These are phyloP conservation scores for Nannoperca australis DNA, from an alignment of 2,797 vertebrate species.

Conservation along the genomic window DNA sequence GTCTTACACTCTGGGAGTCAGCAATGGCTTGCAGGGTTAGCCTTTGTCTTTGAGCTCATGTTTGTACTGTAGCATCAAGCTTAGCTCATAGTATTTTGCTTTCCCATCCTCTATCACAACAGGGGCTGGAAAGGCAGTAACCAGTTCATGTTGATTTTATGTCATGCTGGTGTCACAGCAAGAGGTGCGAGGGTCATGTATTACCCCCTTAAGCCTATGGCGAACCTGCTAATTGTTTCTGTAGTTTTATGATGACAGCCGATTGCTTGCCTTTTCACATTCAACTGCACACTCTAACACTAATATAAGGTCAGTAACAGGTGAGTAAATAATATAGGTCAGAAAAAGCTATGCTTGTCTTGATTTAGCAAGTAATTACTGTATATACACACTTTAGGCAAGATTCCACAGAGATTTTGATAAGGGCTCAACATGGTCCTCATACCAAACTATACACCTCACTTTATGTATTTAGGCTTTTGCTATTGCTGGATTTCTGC, in stretches of 20 bases:
- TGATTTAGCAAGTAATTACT: neutral
- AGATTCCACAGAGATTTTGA: neutral
- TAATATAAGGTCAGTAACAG: neutral
- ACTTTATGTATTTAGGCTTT: neutral
- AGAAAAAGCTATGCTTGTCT: neutral
- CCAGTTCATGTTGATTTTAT: conserved; percentile 40
- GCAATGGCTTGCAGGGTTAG: neutral
- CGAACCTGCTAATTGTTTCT: conserved; percentile 6
- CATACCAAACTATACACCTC: neutral
- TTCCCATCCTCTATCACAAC: neutral
- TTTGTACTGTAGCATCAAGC: conserved; percentile 2
- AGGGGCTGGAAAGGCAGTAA: conserved; percentile 3
- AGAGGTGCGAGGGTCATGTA: conserved; percentile 7
- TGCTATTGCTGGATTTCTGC: neutral
- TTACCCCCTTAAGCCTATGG: conserved; percentile 1
- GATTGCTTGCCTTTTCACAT: neutral
- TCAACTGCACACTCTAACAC: neutral
- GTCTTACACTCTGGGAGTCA: neutral
- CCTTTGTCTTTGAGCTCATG: neutral
- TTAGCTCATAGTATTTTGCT: conserved; percentile 6
- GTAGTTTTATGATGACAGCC: conserved; percentile 7
- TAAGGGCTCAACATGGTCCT: neutral
- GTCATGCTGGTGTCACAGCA: conserved; percentile 21
- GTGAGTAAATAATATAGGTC: neutral
- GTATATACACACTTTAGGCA: neutral